phyloP scores from a whole-genome alignment of 2,888 invertebrate species.

The Lithodes maja region DNA sequence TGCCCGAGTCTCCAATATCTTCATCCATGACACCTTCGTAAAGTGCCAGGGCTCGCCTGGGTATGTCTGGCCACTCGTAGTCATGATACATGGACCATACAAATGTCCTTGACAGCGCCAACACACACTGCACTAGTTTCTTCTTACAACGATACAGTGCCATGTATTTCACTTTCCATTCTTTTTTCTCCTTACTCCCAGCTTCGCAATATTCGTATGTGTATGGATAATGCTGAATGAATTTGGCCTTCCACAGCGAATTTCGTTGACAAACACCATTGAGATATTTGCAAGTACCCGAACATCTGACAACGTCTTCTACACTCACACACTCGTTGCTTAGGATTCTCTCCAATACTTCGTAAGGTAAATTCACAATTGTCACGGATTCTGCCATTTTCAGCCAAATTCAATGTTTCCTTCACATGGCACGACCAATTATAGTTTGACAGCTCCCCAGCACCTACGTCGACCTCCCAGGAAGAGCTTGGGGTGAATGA shows the following conservation, averaged over 20 bases:
- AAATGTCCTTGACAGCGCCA: slow-evolving; percentile 61
- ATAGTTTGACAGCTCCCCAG: neutral
- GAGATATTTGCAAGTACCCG: slow-evolving; percentile 46
- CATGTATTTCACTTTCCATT: slow-evolving; percentile 40
- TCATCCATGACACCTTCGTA: slow-evolving; percentile 46
- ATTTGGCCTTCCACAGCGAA: slow-evolving; percentile 58
- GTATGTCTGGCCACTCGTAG: slow-evolving; percentile 68
- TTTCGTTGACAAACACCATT: slow-evolving; percentile 47
- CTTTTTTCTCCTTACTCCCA: slow-evolving; percentile 23
- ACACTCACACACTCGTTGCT: slow-evolving; percentile 43
- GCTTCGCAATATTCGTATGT: slow-evolving; percentile 23
- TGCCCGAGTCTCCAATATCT: slow-evolving; percentile 24
- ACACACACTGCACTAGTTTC: slow-evolving; percentile 46
- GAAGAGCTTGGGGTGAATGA: neutral
- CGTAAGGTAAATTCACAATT: slow-evolving; percentile 57
- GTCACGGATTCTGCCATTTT: slow-evolving; percentile 29
- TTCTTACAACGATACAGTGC: slow-evolving; percentile 34
- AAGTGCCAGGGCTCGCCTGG: slow-evolving; percentile 53
- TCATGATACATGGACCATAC: slow-evolving; percentile 68
- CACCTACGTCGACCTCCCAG: neutral
- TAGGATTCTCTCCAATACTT: slow-evolving; percentile 57
- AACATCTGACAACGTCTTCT: slow-evolving; percentile 55
- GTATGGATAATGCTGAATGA: slow-evolving; percentile 52
- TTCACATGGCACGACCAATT: neutral
- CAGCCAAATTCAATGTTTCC: neutral